Base-by-base conservation (phyloP, 37 sponge, comb jelly and placozoan genomes). In the Haliclona indistincta region DNA sequence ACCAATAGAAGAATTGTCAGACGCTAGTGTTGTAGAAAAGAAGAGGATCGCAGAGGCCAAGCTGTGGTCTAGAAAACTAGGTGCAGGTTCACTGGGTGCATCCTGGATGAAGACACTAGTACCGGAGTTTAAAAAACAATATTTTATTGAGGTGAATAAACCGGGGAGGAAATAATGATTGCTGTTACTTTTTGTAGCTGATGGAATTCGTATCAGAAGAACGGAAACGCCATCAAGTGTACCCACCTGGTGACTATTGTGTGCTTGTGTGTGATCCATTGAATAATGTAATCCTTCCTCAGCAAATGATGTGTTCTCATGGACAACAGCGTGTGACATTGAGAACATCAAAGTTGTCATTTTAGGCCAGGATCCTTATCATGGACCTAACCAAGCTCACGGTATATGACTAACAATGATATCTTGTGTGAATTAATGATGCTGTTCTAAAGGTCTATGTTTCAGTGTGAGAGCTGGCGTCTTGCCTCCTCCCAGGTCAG, bases 281-380 rank as follows among this genome's bases (percentile, higher is more conserved):
- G 11, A 8, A 19, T 1, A 19, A 49, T 53, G 26, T 67, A 68
- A 70, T 56, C 49, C 66, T 80, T 56, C 49, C 66, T 80, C 66
- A 81, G 83, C 84, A 29, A 38, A 75, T 22, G 91, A 97, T 67
- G 97, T 97, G 63, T 97, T 97, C 80, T 79, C 84, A 19, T 97
- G 97, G 97, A 93, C 91, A 34, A 86, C 28, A 20, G 64, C 84
- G 35, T 97, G 94, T 68, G 17, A 76, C 8, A 67, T 97, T 20
- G 65, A 90, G 22, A 89, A 97, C 29, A 81, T 94, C 15, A 95
- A 95, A 64, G 99, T 98, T 53, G 96, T 98, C 11, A 95, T 98
- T 10, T 63, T 98, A 6, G 99, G 99, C 10, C 99, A 98, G 71
- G 99, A 98, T 68, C 99, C 99, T 10, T 98, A 98, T 81, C 99